Percentiles rank a stretch among this genome's conserved stretches.
Evolutionary conservation across 2,797 vertebrate species (phyloP).

Genomic region (Sebastes taczanowskii): DNA sequence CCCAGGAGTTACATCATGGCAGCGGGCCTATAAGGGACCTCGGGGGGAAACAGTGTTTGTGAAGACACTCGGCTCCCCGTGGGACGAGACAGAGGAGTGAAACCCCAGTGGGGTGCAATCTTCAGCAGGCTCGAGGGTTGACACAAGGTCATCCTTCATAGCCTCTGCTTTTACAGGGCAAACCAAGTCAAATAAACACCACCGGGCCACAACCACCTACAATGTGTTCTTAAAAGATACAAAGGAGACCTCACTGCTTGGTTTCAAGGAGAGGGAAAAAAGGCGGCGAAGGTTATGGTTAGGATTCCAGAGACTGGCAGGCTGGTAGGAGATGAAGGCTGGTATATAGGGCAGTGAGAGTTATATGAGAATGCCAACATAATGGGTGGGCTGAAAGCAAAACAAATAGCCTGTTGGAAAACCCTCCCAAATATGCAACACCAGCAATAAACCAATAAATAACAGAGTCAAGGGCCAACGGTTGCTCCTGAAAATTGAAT

Average conservation of each 20-base stretch:
- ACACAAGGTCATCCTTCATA: constrained; percentile 78
- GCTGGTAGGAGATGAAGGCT: constrained; percentile 46
- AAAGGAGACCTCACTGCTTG: constrained; percentile 70
- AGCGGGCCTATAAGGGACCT: constrained; percentile 52
- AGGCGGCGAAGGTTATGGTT: constrained; percentile 46
- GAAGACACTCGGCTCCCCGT: constrained; percentile 43
- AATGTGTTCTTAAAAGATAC: constrained; percentile 71
- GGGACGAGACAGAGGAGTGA: constrained; percentile 54
- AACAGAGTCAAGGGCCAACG: constrained; percentile 58
- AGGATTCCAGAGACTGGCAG: constrained; percentile 47
- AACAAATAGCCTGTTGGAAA: constrained; percentile 76
- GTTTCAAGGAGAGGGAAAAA: constrained; percentile 10
- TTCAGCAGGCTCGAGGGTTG: constrained; percentile 58
- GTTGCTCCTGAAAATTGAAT: constrained; percentile 51
- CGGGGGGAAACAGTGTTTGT: constrained; percentile 22
- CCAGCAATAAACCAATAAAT: constrained; percentile 79
- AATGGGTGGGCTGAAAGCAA: constrained; percentile 83
- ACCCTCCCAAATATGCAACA: constrained; percentile 76
- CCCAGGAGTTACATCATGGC: constrained; percentile 83
- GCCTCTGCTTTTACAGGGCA: constrained; percentile 73
- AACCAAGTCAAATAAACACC: constrained; percentile 81
- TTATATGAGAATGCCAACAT: constrained; percentile 79
- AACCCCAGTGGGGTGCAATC: constrained; percentile 52
- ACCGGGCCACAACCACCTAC: constrained; percentile 63
- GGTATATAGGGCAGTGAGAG: constrained; percentile 67